Base-by-base conservation (phyloP, 2,797 vertebrate species). In the Poecile montanus region DNA sequence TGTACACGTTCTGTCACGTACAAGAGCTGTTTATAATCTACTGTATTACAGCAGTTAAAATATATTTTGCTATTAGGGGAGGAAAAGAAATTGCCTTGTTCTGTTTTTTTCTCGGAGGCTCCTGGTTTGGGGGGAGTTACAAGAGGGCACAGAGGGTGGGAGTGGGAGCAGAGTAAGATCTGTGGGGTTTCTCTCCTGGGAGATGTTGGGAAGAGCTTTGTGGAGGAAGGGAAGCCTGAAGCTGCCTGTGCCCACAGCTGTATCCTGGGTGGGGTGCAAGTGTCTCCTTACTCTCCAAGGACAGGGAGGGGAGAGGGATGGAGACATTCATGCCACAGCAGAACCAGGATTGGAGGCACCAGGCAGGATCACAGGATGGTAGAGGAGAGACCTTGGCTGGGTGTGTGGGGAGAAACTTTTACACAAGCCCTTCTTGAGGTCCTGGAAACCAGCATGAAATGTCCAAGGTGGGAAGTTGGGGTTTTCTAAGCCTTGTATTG, bases 51-150 rank as follows among this genome's bases (percentile, higher is more conserved):
- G 79, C 94, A 88, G 66, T 88, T 77, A 36, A 95, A 97, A 97
- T 96, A 94, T 96, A 97, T 96, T 97, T 97, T 97, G 82, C 85
- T 97, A 91, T 90, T 91, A 42, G 40, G 73, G 71, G 67, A 91
- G 66, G 18, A 88, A 88, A 85, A 68, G 16, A 63, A 40, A 58
- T 10, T 2, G n/a, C 25, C 38, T 93, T 42, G 40, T 62, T 10
- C 66, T 91, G 32, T 77, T 91, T 91, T 73, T 75, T 84, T 61
- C n/a, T 77, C 15, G 13, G 48, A 48, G 54, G 38, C 2, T 38
- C 3, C 40, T 53, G 32, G 5, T n/a, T 74, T 58, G 16, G 8
- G 5, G 19, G 8, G 22, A 3, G 18, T 11, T 45, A 14, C 7
- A 16, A 27, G n/a, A 61, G 45, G 47, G 51, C 8, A 23, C 11